A percentile compares a stretch with the other conserved stretches of the same genome.
Conservation (phyloP, 2,888 invertebrate species). For the Exocentrus adspersus region DNA sequence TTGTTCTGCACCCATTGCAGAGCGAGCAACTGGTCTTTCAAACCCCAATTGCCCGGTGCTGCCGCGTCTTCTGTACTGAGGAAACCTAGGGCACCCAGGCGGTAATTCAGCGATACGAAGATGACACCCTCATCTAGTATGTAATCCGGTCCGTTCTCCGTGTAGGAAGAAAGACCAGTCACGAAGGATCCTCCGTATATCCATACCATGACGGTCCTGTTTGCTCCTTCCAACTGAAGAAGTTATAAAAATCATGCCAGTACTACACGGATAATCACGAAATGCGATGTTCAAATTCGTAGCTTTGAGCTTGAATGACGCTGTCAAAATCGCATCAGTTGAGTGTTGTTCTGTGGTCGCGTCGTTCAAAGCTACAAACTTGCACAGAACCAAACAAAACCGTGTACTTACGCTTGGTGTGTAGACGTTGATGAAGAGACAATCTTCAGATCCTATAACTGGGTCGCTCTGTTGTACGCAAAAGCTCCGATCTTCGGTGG, state of each 20-base stretch:
- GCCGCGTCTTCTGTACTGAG: conserved; percentile 38
- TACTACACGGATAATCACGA: no score
- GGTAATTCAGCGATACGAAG: conserved; percentile 35
- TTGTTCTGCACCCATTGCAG: conserved; percentile 41
- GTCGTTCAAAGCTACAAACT: no score
- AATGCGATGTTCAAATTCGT: no score
- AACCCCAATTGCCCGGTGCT: conserved; percentile 36
- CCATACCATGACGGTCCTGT: conserved; percentile 23
- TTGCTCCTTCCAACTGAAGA: not conserved
- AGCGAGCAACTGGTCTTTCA: conserved; percentile 43
- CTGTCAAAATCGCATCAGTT: no score
- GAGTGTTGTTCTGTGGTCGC: no score
- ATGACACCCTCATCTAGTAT: conserved; percentile 34
- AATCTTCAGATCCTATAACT: conserved; percentile 37
- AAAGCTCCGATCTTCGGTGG: conserved; percentile 28
- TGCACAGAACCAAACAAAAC: no score
- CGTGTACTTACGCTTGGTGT: conserved; percentile 33
- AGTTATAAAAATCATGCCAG: no score
- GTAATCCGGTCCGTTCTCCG: conserved; percentile 22
- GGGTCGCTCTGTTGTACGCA: conserved; percentile 33
- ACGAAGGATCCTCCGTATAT: conserved; percentile 36
- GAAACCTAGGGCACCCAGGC: conserved; percentile 39
- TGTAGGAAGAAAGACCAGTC: conserved; percentile 19
- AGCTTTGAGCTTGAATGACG: no score
- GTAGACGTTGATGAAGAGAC: conserved; percentile 41